Evolutionary conservation across 1,140 invertebrate genomes (phyloP).

Genomic region (Drosophila subobscura): DNA sequence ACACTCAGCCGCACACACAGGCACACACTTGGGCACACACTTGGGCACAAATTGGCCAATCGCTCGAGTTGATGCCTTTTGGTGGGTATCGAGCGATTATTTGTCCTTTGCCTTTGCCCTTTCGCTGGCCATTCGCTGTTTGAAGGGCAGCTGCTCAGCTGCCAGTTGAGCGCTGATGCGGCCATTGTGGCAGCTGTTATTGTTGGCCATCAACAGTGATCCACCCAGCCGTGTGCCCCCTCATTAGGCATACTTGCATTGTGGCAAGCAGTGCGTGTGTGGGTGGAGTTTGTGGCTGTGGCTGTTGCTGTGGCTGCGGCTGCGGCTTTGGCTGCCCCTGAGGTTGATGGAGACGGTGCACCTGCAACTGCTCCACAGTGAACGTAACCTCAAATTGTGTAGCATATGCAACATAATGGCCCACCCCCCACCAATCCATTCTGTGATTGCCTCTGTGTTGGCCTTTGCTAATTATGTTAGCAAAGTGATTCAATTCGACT

Average conservation of each 20-base stretch:
- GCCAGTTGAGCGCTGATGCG: too few species aligned
- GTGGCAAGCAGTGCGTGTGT: slow-evolving; percentile 19
- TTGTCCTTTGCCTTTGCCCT: slow-evolving; percentile 38
- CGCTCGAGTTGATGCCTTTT: slow-evolving; percentile 33
- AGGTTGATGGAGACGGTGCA: slow-evolving; percentile 28
- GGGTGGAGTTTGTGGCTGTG: neutral
- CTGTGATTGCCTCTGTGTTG: neutral
- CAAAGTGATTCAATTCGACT: too few species aligned
- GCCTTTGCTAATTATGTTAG: too few species aligned
- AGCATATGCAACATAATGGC: slow-evolving; percentile 21
- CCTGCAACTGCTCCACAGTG: neutral
- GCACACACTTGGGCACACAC: neutral
- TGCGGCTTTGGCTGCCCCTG: slow-evolving; percentile 17
- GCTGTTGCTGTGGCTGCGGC: neutral
- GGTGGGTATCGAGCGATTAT: slow-evolving; percentile 45
- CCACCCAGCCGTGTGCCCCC: slow-evolving; percentile 1
- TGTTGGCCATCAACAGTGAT: too few species aligned
- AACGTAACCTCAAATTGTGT: slow-evolving; percentile 39
- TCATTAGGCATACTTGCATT: slow-evolving; percentile 37
- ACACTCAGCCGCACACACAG: slow-evolving; percentile 14
- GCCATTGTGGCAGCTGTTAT: too few species aligned
- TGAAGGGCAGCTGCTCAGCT: too few species aligned
- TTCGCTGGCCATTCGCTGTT: slow-evolving; percentile 23
- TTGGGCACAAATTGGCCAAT: slow-evolving; percentile 45
- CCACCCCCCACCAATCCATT: neutral